These are phyloP conservation scores for Cryptocephalus moraei DNA, from an alignment of 2,888 invertebrate species.

Conservation along the genomic window DNA sequence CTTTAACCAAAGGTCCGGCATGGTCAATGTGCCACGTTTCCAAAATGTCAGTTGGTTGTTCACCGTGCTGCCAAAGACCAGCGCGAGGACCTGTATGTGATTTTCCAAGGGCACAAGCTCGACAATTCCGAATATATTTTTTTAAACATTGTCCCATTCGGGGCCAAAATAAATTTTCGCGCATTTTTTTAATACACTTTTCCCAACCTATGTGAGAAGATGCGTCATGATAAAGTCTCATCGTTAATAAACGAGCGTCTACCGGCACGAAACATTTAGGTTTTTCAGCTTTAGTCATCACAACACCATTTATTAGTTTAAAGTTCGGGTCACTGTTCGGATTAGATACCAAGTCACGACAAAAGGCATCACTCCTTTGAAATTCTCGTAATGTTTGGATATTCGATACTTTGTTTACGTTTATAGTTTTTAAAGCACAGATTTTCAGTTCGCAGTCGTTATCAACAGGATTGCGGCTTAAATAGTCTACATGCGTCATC, in stretches of 20 bases:
- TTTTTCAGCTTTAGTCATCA: background rate
- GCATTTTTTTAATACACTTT: slow-evolving; percentile 11
- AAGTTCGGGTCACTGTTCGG: slow-evolving; percentile 2
- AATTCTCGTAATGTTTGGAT: slow-evolving; percentile 3
- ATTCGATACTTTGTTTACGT: slow-evolving; percentile 2
- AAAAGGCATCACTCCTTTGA: slow-evolving; percentile 6
- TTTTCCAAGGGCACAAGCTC: slow-evolving; percentile 12
- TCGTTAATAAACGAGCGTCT: slow-evolving; percentile 9
- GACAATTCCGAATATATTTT: slow-evolving; percentile 10
- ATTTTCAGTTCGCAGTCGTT: background rate
- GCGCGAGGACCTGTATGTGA: slow-evolving; percentile 15
- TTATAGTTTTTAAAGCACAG: background rate
- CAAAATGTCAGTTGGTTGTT: slow-evolving; percentile 12
- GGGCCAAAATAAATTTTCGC: slow-evolving; percentile 13
- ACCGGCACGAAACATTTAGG: slow-evolving; percentile 10
- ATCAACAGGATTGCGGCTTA: slow-evolving; percentile 12
- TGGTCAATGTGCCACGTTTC: slow-evolving; percentile 18
- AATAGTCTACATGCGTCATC: slow-evolving; percentile 15
- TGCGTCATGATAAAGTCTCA: slow-evolving; percentile 6
- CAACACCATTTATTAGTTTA: background rate
- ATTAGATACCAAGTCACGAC: slow-evolving; percentile 4
- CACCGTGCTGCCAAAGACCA: slow-evolving; percentile 13
- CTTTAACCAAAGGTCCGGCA: slow-evolving; percentile 15
- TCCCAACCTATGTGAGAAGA: slow-evolving; percentile 9
- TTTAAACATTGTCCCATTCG: slow-evolving; percentile 11